A percentile compares a stretch with the other conserved stretches of the same genome.
Evolutionary conservation across 2,797 vertebrate species (phyloP).

Genomic region (Hylomyscus alleni): DNA sequence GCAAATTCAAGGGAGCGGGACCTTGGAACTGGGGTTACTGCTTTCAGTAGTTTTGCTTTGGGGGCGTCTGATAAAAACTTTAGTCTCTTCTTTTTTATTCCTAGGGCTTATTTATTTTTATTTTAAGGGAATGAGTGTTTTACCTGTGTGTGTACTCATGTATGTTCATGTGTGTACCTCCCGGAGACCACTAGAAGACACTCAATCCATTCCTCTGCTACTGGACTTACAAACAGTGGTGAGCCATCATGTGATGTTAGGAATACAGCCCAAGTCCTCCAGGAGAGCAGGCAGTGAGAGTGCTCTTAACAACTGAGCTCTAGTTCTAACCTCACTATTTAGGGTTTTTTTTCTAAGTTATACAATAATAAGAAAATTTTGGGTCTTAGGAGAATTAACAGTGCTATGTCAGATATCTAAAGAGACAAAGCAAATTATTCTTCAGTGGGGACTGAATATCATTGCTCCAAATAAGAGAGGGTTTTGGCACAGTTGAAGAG

Average conservation of each 20-base stretch:
- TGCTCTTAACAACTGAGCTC: not conserved
- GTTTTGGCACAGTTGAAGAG: not conserved
- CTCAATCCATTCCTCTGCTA: no score
- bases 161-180: not conserved
- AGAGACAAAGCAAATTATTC: constrained; percentile 38
- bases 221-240: not conserved
- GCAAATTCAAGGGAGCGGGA: not conserved
- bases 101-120: not conserved
- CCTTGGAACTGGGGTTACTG: not conserved
- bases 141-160: not conserved
- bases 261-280: not conserved
- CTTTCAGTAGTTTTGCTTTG: constrained; percentile 47
- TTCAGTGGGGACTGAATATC: not conserved
- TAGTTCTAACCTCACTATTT: not conserved
- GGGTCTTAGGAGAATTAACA: constrained; percentile 22
- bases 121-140: not conserved
- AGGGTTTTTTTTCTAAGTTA: constrained; percentile 38
- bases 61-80: constrained; percentile 31
- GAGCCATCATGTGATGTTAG: not conserved
- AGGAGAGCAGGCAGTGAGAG: not conserved
- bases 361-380: constrained; percentile 28
- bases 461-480: constrained; percentile 2
- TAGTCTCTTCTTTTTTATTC: constrained; percentile 8
- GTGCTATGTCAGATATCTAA: constrained; percentile 9
- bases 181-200: not conserved